A percentile compares a stretch with the other conserved stretches of the same genome.
Conservation (phyloP, 2,888 invertebrate species). For the Ophion ventricosus region DNA sequence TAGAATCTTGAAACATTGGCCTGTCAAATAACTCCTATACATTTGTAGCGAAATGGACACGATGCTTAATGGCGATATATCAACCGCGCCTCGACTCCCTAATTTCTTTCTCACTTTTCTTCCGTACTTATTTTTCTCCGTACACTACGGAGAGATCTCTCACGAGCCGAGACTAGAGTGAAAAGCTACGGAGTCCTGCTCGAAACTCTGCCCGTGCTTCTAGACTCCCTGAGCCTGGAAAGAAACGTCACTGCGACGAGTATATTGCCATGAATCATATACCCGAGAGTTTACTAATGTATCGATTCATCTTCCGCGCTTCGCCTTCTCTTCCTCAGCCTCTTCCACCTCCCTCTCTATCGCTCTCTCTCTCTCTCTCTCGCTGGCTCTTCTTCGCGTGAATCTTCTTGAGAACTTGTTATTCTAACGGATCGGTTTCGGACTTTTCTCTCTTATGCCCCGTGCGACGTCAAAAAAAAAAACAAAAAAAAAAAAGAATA, state of each 20-base stretch:
- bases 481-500: too few species aligned
- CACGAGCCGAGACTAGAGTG: slow-evolving; percentile 8
- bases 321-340: slow-evolving; percentile 19
- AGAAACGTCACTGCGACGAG: slow-evolving; percentile 44
- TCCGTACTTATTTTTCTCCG: slow-evolving; percentile 47
- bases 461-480: slow-evolving; percentile 39
- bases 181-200: slow-evolving; percentile 12
- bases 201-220: slow-evolving; percentile 7
- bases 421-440: slow-evolving; percentile 44
- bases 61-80: slow-evolving; percentile 79
- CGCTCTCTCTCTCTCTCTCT: slow-evolving; percentile 18
- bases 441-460: slow-evolving; percentile 29
- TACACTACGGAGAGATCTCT: slow-evolving; percentile 2
- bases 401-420: slow-evolving; percentile 32
- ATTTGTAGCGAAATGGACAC: slow-evolving; percentile 78
- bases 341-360: slow-evolving; percentile 20
- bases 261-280: slow-evolving; percentile 77
- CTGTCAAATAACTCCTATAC: slow-evolving; percentile 63
- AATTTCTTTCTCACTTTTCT: slow-evolving; percentile 59
- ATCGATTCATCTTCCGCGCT: slow-evolving; percentile 75
- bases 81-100: slow-evolving; percentile 62
- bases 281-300: slow-evolving; percentile 78
- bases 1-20: slow-evolving; percentile 69
- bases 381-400: slow-evolving; percentile 6
- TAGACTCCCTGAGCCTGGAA: slow-evolving; percentile 10